Evolutionary conservation across 2,888 invertebrate species (phyloP).

Genomic region (Tachina lurida): DNA sequence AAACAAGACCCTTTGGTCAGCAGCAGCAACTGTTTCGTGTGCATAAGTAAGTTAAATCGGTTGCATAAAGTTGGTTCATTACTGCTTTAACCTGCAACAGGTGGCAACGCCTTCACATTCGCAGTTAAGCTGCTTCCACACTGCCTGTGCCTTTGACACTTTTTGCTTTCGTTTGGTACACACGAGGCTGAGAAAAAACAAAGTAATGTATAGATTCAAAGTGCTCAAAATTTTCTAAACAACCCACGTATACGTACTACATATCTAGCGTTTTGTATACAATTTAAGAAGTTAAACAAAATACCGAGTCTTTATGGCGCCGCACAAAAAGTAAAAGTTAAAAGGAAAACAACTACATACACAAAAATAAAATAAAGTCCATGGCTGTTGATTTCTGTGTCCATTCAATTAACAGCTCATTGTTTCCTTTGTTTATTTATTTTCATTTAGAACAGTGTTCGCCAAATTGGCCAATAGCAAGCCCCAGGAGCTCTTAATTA

Average conservation of each 20-base stretch:
- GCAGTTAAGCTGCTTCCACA: background rate
- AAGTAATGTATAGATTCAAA: background rate
- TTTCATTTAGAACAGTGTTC: conserved; percentile 18
- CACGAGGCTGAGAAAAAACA: no score
- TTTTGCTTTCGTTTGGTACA: no score
- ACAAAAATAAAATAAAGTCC: conserved; percentile 33
- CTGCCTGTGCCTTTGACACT: background rate
- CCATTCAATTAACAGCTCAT: conserved; percentile 67
- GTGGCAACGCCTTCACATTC: background rate
- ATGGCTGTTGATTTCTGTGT: conserved; percentile 62
- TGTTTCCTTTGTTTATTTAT: conserved; percentile 40
- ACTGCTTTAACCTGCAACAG: no score
- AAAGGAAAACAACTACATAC: conserved; percentile 47
- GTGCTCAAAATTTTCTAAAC: conserved; percentile 4
- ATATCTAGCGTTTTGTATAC: conserved; percentile 42
- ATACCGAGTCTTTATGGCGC: conserved; percentile 67
- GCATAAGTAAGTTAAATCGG: no score
- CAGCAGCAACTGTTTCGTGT: no score
- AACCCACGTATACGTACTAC: conserved; percentile 18
- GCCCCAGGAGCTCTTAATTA: background rate
- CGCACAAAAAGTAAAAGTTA: conserved; percentile 67
- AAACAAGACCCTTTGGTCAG: no score
- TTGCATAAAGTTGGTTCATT: no score
- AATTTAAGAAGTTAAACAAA: conserved; percentile 49
- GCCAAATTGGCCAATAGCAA: background rate